Base-by-base conservation (phyloP, 2,797 vertebrate genomes). In the Tarsius wallacei region DNA sequence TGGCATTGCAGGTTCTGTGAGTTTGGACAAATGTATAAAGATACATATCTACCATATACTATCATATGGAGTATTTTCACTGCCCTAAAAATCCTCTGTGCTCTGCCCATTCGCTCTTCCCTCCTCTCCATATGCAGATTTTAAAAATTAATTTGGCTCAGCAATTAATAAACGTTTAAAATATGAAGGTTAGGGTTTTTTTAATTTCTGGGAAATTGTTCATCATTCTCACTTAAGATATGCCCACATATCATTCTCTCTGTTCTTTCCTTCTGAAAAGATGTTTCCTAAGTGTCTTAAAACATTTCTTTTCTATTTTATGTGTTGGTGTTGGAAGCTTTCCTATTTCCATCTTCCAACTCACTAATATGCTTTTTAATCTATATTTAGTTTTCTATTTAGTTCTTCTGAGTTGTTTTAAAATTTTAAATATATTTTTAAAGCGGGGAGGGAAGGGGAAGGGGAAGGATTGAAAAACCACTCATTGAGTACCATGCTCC, bases 241-340 rank as follows among this genome's bases (percentile, higher is more conserved):
- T 85, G 4, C n/a, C 36, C 2, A 49, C 26, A 36, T 2, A 76
- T 42, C 71, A 33, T 85, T 89, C 36, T 70, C 5, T 91, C 28
- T 90, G 33, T 53, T 74, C 31, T 94, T 84, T 68, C 59, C 21
- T 90, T 57, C 59, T 94, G 42, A 87, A 94, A 91, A 66, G 53
- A 66, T 70, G 3, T 87, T 59, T 42, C 66, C 26, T 47, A 80
- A 87, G 31, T 51, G 5, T 88, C 70, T 87, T 15, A 66, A 53
- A 83, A 86, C 36, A 71, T 87, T 82, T 94, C 9, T 93, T 77
- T 31, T 83, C 71, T 78, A 64, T 73, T 82, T 94, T 87, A 42
- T 55, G 64, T 66, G 26, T 84, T 78, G 31, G 21, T 90, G 47
- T 31, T 63, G n/a, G 47, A 15, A 57, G 4, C 10, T 81, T 96